Percentiles rank a stretch among this genome's conserved stretches.
These are phyloP conservation scores for Oplegnathus fasciatus DNA, from an alignment of 2,113 vertebrate genomes.

Conservation along the genomic window DNA sequence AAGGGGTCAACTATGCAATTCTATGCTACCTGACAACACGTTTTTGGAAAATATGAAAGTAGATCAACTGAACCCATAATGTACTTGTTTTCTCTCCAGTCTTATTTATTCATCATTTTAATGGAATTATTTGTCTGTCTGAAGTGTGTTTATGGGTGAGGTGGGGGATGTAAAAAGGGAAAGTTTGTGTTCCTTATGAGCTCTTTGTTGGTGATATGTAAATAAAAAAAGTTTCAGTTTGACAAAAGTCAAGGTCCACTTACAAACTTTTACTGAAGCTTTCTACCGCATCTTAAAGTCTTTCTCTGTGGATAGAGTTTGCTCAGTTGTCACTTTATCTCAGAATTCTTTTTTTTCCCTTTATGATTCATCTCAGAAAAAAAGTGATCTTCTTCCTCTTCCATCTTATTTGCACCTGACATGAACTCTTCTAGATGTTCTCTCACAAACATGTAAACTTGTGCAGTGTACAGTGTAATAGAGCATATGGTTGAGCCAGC, in stretches of 20 bases:
- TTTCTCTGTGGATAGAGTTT: not conserved
- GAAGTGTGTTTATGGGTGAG: too few relatives aligned
- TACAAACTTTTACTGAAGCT: not conserved
- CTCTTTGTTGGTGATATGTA: not conserved
- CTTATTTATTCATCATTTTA: too few relatives aligned
- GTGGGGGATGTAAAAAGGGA: too few relatives aligned
- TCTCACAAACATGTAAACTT: not conserved
- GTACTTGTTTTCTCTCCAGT: too few relatives aligned
- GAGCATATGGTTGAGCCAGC: conserved; percentile 12
- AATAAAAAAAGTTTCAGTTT: not conserved
- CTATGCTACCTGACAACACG: not conserved
- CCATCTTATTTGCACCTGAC: not conserved
- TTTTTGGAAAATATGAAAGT: not conserved
- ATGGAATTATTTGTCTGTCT: too few relatives aligned
- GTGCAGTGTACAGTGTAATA: not conserved
- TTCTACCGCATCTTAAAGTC: not conserved
- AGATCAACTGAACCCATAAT: too few relatives aligned
- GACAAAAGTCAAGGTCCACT: not conserved
- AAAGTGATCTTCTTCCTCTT: too few relatives aligned
- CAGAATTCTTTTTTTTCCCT: not conserved
- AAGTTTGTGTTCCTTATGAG: not conserved
- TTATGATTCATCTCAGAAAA: not conserved
- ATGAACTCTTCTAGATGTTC: not conserved
- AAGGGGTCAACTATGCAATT: not conserved
- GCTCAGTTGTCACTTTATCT: not conserved